phyloP scores from a whole-genome alignment of 2,113 vertebrate species.

The Poeciliopsis occidentalis region DNA sequence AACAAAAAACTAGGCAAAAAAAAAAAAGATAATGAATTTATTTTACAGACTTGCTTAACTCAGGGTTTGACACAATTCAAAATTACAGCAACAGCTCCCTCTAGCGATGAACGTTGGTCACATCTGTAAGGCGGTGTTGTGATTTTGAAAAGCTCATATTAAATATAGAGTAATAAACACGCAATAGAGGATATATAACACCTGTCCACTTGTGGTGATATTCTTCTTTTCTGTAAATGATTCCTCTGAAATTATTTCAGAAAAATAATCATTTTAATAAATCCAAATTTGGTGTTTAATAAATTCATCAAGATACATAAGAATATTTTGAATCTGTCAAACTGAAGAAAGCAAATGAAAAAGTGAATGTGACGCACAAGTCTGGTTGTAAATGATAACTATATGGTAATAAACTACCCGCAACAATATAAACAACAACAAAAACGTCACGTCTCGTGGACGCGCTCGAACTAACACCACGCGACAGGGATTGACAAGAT shows the following conservation, averaged over 20 bases:
- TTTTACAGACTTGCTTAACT: too few relatives aligned
- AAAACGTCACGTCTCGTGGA: constrained; percentile 65
- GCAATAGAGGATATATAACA: neutral
- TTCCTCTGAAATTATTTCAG: neutral
- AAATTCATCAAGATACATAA: too few relatives aligned
- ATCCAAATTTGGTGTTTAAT: neutral
- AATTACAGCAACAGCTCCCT: neutral
- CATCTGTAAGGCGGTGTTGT: neutral
- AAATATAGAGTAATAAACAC: neutral
- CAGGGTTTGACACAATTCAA: too few relatives aligned
- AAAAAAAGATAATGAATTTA: too few relatives aligned
- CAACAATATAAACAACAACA: constrained; percentile 46
- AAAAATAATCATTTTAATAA: neutral
- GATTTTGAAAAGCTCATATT: neutral
- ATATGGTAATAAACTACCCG: neutral
- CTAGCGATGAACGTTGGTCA: neutral
- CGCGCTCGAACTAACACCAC: constrained; percentile 71
- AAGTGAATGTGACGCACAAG: neutral
- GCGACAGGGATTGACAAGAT: constrained; percentile 78
- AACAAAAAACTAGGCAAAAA: too few relatives aligned
- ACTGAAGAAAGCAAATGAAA: neutral
- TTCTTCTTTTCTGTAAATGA: neutral
- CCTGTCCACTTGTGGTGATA: neutral
- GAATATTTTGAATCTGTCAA: neutral
- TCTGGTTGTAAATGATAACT: neutral